Conservation (phyloP, 1,140 invertebrate species). For the Microplitis demolitor region DNA sequence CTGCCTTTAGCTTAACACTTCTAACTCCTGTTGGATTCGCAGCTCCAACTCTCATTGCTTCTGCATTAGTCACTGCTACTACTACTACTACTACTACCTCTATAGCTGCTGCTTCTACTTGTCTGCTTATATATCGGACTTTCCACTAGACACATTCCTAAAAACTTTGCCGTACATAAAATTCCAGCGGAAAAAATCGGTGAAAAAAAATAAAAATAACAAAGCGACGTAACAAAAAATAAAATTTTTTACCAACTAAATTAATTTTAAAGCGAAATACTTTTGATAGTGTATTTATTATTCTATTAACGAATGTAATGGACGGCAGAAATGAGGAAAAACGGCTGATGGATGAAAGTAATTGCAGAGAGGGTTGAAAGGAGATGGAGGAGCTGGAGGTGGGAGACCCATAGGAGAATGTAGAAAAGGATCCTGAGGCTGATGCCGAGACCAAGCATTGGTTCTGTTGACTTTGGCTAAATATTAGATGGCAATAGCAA, state of each 20-base stretch:
- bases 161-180: neutral
- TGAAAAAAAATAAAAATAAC: neutral
- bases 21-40: neutral
- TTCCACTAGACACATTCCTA: slow-evolving; percentile 3
- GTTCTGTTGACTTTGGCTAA: slow-evolving; percentile 56
- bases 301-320: slow-evolving; percentile 52
- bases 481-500: slow-evolving; percentile 57
- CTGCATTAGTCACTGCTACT: too few species aligned
- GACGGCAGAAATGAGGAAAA: slow-evolving; percentile 26
- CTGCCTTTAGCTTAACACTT: too few species aligned
- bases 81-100: too few species aligned
- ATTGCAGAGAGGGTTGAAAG: neutral
- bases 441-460: slow-evolving; percentile 37
- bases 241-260: neutral
- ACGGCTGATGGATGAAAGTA: neutral
- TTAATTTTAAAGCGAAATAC: neutral
- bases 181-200: too few species aligned
- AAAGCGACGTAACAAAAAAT: neutral
- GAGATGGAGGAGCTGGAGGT: slow-evolving; percentile 8
- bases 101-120: too few species aligned
- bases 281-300: slow-evolving; percentile 48
- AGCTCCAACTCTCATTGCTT: neutral
- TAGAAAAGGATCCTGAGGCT: slow-evolving; percentile 31
- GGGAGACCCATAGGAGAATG: slow-evolving; percentile 21
- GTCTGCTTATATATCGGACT: slow-evolving; percentile 9